Base-by-base conservation (phyloP, 2,888 invertebrate species). In the Suillia variegata region DNA sequence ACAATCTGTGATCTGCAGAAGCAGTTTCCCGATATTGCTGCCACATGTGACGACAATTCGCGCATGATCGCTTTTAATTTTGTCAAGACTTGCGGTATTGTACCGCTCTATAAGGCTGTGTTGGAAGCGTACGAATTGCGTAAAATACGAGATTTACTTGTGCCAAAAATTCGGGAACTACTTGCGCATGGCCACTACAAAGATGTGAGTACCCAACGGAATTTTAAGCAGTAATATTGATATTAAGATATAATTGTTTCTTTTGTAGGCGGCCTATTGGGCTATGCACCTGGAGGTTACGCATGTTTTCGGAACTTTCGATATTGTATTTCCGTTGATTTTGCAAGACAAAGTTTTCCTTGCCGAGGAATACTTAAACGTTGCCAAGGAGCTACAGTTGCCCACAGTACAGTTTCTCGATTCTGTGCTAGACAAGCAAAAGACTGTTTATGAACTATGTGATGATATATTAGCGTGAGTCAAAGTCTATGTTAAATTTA, bases 261-360 rank as follows among this genome's bases (percentile, higher is more conserved):
- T 33, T 58, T 70, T 77, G 52, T 61, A 87, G 84, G 93, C 90
- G 22, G 88, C 89, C 33, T 90, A 90, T 74, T 87, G 88, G 81
- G 85, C 88, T 6, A 85, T 87, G 56, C 84, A 88, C 54, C 83
- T 93, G 72, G 84, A 88, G 63, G 78, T 93, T 38, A 89, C 89
- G 71, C 83, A 86, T 62, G 83, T 86, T 57, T 91, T 92, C 76
- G 83, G 85, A 52, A 87, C 92, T 54, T 87, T 90, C 74, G 87
- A 89, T 58, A 85, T 94, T 67, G 76, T 93, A 6, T 84, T 95
- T 63, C 94, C 94, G 0, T 82, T 95, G 55, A 84, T 94, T 67
- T 82, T 94, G 45, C 93, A 94, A 83, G 93, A 94, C 75, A 93
- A 92, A 77, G 80, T 88, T 13, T 87, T 86, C 64, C 81, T 91